Conservation (phyloP, 2,888 invertebrate species). For the Lutraria lutraria region DNA sequence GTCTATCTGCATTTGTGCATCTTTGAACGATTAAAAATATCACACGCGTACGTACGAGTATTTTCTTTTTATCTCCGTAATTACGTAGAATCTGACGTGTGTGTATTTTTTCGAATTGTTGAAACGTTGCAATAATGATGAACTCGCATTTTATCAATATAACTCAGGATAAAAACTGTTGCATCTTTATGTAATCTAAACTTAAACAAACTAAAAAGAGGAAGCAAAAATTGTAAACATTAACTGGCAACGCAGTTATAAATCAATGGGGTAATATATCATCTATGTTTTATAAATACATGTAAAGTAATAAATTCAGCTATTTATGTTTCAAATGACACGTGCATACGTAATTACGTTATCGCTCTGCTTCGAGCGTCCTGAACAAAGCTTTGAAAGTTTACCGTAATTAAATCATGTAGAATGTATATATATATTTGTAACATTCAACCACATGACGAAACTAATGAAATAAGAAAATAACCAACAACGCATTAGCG, state of each 20-base stretch:
- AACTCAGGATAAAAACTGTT: no score
- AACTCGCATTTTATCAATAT: no score
- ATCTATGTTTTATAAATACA: not conserved
- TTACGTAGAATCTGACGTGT: no score
- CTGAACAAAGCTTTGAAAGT: not conserved
- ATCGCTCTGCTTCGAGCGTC: not conserved
- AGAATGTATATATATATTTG: not conserved
- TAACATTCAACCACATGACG: not conserved
- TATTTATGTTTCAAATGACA: not conserved
- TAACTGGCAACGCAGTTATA: not conserved
- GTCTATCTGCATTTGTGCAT: no score
- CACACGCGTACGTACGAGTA: no score
- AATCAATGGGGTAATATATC: not conserved
- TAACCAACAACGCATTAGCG: not conserved
- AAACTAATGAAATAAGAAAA: not conserved
- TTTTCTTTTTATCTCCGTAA: no score
- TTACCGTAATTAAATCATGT: not conserved
- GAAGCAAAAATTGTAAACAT: not conserved
- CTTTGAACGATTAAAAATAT: no score
- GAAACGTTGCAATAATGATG: no score
- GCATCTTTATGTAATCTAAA: not conserved
- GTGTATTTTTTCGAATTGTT: no score
- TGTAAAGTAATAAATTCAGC: slow-evolving; percentile 7
- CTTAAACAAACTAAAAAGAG: not conserved
- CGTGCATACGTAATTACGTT: not conserved